Conservation (phyloP, 2,113 vertebrate species). For the Erinaceus europaeus region DNA sequence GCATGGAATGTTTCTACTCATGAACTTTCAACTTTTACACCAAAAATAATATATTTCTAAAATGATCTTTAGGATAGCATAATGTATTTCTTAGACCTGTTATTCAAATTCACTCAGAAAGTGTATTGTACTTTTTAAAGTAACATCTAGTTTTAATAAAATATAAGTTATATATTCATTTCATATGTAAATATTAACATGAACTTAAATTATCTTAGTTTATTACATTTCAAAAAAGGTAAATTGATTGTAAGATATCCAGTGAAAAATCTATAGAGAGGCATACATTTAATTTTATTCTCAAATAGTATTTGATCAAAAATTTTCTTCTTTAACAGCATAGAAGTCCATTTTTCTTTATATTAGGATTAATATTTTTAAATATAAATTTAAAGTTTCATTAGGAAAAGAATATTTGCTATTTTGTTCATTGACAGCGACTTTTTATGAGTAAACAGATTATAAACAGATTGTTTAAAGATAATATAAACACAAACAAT, state of each 20-base stretch:
- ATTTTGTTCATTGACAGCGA: not conserved
- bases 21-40: slow-evolving; percentile 21
- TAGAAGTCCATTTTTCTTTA: not conserved
- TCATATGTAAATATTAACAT: not conserved
- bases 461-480: not conserved
- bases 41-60: not conserved
- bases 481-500: not conserved
- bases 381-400: slow-evolving; percentile 8
- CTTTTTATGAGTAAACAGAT: not conserved
- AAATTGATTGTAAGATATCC: not conserved
- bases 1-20: no score
- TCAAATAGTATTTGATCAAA: not conserved
- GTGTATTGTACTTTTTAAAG: not conserved
- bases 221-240: not conserved
- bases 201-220: not conserved
- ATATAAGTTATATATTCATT: not conserved
- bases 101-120: not conserved
- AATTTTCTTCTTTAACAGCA: not conserved
- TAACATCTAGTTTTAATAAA: slow-evolving; percentile 8
- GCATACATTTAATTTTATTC: not conserved
- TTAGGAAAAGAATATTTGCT: not conserved
- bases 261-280: not conserved
- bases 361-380: no score
- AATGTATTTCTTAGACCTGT: not conserved
- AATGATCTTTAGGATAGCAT: slow-evolving; percentile 24